These are phyloP conservation scores for Penelope pileata DNA, from an alignment of 2,113 vertebrate species.

Conservation along the genomic window DNA sequence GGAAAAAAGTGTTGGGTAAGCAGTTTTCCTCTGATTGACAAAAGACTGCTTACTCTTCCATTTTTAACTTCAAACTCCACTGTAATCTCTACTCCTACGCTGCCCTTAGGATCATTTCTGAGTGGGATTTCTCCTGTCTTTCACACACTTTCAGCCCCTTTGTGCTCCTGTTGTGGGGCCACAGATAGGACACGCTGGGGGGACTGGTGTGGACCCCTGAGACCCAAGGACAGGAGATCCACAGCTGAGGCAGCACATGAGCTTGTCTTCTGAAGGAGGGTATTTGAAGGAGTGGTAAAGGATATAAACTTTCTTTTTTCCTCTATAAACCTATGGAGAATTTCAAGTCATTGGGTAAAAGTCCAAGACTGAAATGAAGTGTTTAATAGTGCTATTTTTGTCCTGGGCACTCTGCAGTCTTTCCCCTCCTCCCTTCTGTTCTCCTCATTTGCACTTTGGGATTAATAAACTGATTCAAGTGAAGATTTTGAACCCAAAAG, in stretches of 20 bases:
- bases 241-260: neutral
- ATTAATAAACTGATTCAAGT: neutral
- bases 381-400: slow-evolving; percentile 39
- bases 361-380: neutral
- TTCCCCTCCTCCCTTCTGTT: neutral
- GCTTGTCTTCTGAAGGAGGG: neutral
- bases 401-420: neutral
- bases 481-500: neutral
- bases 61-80: neutral
- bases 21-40: neutral
- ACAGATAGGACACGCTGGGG: rapidly evolving
- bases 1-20: neutral
- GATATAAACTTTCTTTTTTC: neutral
- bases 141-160: neutral
- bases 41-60: neutral
- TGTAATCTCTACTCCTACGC: neutral
- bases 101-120: neutral
- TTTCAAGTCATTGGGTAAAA: slow-evolving; percentile 32
- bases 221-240: neutral
- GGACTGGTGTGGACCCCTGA: neutral
- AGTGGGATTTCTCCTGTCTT: neutral
- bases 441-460: neutral
- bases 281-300: neutral
- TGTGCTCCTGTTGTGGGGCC: neutral
- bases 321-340: neutral